phyloP scores from a whole-genome alignment of 2,888 invertebrate genomes.

The Podotricha telesiphe region DNA sequence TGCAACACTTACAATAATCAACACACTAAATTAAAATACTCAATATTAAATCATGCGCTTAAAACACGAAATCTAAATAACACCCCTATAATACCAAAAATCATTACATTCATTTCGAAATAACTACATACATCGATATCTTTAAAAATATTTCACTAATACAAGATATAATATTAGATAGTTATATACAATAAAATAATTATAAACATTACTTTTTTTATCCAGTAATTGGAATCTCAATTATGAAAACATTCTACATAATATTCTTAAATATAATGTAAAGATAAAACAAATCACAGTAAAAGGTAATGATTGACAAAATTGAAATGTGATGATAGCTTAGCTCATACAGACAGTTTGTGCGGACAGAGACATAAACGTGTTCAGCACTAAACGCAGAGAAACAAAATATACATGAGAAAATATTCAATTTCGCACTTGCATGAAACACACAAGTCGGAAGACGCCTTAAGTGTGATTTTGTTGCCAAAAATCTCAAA shows the following conservation, averaged over 20 bases:
- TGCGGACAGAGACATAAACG: constrained; percentile 45
- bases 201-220: constrained; percentile 39
- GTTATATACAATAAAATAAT: constrained; percentile 51
- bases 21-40: constrained; percentile 70
- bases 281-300: constrained; percentile 80
- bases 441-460: constrained; percentile 41
- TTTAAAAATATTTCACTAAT: constrained; percentile 42
- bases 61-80: constrained; percentile 74
- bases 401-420: constrained; percentile 20
- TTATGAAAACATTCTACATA: constrained; percentile 59
- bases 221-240: constrained; percentile 62
- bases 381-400: constrained; percentile 7
- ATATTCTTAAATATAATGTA: constrained; percentile 51
- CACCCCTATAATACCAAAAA: constrained; percentile 60
- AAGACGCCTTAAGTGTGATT: constrained; percentile 47
- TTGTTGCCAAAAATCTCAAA: constrained; percentile 37
- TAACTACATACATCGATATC: constrained; percentile 57
- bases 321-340: constrained; percentile 64
- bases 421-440: constrained; percentile 29
- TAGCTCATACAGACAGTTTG: constrained; percentile 48
- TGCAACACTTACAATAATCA: constrained; percentile 68
- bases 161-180: constrained; percentile 34
- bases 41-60: constrained; percentile 76
- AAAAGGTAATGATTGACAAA: constrained; percentile 70
- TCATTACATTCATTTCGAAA: constrained; percentile 51